Base-by-base conservation (phyloP, 2,113 vertebrate genomes). In the Nasalis larvatus region DNA sequence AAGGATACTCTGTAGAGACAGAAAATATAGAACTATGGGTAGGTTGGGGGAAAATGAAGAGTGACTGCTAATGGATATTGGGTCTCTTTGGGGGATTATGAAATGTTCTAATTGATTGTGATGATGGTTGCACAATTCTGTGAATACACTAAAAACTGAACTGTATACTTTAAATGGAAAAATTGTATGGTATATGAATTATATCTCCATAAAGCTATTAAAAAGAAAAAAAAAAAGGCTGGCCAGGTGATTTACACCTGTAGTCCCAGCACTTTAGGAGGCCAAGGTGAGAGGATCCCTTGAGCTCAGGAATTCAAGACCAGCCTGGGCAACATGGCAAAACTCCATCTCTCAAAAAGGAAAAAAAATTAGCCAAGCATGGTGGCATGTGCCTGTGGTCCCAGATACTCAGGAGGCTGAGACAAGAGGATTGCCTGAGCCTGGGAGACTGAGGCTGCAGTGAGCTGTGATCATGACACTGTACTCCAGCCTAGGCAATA, bases 141-240 rank as follows among this genome's bases (percentile, higher is more conserved):
- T 13, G 76, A 96, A 88, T 45, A 94, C 1, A 77, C 18, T 86
- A 78, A 95, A 90, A 77, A 63, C 37, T 84, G 23, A 96, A 92
- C 1, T 89, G 35, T 23, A 47, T 30, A 86, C 45, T 92, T 93
- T 91, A 95, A 66, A 71, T 63, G 25, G 13, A n/a, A 54, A 27
- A 89, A 93, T 17, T 77, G 0, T 45, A 89, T 89, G 42, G 32
- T 18, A 77, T 66, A 14, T 35, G 35, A 91, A 95, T 77, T 93
- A 40, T 42, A 83, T 40, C 54, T 91, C 30, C 52, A 91, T 40
- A 93, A 89, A 89, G 52, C 12, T 92, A 25, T 56, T 52, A 25
- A 45, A 66, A 49, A 60, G 85, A 86, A 56, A 58, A 60, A 56
- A 58, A 60, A 60, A 60, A 60, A 60, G 25, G 25, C 4, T 4